phyloP scores from a whole-genome alignment of 2,113 vertebrate genomes.

The Bubalus kerabau region DNA sequence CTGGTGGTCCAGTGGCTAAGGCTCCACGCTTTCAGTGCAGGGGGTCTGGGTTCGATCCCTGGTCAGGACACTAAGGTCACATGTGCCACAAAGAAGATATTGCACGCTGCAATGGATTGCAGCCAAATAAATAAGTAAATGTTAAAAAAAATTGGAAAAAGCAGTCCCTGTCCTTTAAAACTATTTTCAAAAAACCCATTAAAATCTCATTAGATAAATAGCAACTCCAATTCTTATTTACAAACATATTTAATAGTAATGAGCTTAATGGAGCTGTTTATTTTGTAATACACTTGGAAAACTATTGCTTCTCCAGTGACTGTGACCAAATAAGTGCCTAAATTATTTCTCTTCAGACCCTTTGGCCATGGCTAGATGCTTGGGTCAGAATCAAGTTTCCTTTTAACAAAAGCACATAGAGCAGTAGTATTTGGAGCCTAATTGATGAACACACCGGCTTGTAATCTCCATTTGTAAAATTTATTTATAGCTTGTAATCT shows the following conservation, averaged over 20 bases:
- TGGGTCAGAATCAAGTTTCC: not conserved
- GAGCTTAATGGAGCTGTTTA: not conserved
- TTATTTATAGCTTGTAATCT: not conserved
- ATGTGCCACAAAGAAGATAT: not conserved
- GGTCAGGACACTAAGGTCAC: not conserved
- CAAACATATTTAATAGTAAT: not conserved
- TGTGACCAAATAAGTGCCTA: not conserved
- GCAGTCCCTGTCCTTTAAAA: not conserved
- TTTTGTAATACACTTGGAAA: not conserved
- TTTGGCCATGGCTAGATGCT: not conserved
- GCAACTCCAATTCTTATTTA: not conserved
- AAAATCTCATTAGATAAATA: constrained; percentile 1
- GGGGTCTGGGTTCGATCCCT: not conserved
- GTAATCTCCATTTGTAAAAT: not conserved
- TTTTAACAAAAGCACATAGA: not conserved
- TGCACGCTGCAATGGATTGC: rapidly evolving
- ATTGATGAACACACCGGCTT: not conserved
- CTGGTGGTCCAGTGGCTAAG: not conserved
- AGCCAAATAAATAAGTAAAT: not conserved
- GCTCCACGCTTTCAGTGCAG: not conserved
- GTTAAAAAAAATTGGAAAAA: not conserved
- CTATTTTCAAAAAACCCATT: not conserved
- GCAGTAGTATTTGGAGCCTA: not conserved
- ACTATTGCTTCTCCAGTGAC: not conserved
- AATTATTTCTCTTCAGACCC: not conserved